Evolutionary conservation across 2,797 vertebrate genomes (phyloP), one percentile per base, ranked within the genome.

Genomic region (Danio choprae): DNA sequence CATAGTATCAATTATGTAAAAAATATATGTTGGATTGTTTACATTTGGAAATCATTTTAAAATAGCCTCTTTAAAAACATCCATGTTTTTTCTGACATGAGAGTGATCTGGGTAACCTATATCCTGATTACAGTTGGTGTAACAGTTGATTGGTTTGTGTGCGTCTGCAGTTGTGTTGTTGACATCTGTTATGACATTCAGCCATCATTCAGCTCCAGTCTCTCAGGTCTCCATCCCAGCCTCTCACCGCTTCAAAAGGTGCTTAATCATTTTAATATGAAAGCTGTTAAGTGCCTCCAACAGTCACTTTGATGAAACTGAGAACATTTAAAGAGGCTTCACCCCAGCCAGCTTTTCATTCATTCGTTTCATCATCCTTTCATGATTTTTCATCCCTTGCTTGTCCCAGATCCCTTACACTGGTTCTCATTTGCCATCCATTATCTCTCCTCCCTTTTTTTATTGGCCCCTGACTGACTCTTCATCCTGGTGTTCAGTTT

Each of bases 251-350:
- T 92, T 93, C 91, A 92, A 91, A 92, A 89, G 86, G 86, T 87
- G 88, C 89, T 90, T 92, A 92, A 93, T 93, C 90, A 93, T 93
- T 91, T 93, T 92, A 91, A 93, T 92, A 92, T 91, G 91, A 93
- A 93, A 92, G 91, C 91, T 90, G 90, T 89, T 93, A 92, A 93
- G 92, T 92, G 92, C 89, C 90, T 88, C 87, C 88, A 93, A 92
- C 92, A 92, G 91, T 94, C 90, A 91, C 91, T 93, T 92, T 92
- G 90, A 92, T 92, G 90, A 92, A 92, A 92, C 53, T 56, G 88
- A 90, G 89, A 87, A 59, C 70, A 74, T 86, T 82, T 82, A 82
- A 81, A 80, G 58, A 82, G 80, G 74, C 76, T 84, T 87, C 84
- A 58, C 77, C 88, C 88, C 89, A 89, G 90, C 55, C 91, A 89